Conservation (phyloP, 1,140 invertebrate species). For the Maconellicoccus hirsutus region DNA sequence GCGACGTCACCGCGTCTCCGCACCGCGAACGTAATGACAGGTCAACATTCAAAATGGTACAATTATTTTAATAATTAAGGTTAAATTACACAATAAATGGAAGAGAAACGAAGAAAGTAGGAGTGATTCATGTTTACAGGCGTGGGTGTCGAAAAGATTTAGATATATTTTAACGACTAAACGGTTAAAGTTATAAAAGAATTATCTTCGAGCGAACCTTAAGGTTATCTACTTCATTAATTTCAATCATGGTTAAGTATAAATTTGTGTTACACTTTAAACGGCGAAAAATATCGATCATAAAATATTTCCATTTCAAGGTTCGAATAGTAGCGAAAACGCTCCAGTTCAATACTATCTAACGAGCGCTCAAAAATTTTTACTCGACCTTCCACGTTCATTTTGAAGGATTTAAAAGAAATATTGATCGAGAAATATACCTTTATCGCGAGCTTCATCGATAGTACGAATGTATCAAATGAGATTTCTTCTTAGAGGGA, state of each 20-base stretch:
- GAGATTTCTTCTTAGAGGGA: too few relatives aligned
- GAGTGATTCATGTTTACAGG: slow-evolving; percentile 7
- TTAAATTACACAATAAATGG: background rate
- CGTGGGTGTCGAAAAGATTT: slow-evolving; percentile 7
- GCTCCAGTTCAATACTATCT: background rate
- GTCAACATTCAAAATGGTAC: background rate
- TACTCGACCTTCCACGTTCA: too few relatives aligned
- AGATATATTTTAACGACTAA: background rate
- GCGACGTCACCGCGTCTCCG: too few relatives aligned
- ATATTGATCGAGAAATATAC: too few relatives aligned
- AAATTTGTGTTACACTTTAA: slow-evolving; percentile 8
- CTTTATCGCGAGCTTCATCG: too few relatives aligned
- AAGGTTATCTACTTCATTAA: slow-evolving; percentile 9
- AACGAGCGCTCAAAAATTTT: background rate
- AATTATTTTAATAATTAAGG: slow-evolving; percentile 2
- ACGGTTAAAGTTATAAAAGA: background rate
- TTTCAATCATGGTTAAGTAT: background rate
- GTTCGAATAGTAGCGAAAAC: background rate
- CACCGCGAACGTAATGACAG: background rate
- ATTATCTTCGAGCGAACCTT: background rate
- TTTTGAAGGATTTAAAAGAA: too few relatives aligned
- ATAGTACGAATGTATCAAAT: too few relatives aligned
- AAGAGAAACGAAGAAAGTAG: background rate
- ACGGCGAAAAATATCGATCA: background rate
- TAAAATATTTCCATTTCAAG: slow-evolving; percentile 1